phyloP scores from a whole-genome alignment of 2,113 vertebrate genomes.

The Toxostoma redivivum region DNA sequence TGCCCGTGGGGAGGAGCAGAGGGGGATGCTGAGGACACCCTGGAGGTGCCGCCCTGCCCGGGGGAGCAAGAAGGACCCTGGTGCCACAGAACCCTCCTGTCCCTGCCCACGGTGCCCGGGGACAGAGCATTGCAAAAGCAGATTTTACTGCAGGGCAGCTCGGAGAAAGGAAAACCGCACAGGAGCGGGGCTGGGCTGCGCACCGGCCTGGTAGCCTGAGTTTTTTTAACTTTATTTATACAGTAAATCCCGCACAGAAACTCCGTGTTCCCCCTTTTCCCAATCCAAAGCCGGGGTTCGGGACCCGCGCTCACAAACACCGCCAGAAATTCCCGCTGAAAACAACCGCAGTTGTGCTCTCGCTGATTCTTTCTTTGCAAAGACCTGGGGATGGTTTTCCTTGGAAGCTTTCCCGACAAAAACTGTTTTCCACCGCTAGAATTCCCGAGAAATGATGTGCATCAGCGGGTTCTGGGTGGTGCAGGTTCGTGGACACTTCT shows the following conservation, averaged over 20 bases:
- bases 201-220: background rate
- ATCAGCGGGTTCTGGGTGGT: background rate
- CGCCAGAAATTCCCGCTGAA: accelerated
- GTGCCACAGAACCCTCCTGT: background rate
- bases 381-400: background rate
- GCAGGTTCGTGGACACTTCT: background rate
- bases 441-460: background rate
- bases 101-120: background rate
- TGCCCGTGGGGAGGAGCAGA: background rate
- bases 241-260: background rate
- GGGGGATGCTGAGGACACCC: background rate
- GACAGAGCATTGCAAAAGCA: accelerated
- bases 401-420: background rate
- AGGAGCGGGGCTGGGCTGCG: background rate
- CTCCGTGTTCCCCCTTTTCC: accelerated
- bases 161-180: accelerated
- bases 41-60: background rate
- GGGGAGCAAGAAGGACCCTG: background rate
- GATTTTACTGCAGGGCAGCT: background rate
- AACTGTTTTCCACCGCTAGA: background rate
- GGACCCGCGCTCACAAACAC: background rate
- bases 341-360: background rate
- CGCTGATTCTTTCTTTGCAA: background rate
- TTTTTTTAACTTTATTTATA: accelerated
- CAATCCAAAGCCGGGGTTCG: accelerated